phyloP scores from a whole-genome alignment of 2,888 invertebrate genomes.

The Xestia c-nigrum region DNA sequence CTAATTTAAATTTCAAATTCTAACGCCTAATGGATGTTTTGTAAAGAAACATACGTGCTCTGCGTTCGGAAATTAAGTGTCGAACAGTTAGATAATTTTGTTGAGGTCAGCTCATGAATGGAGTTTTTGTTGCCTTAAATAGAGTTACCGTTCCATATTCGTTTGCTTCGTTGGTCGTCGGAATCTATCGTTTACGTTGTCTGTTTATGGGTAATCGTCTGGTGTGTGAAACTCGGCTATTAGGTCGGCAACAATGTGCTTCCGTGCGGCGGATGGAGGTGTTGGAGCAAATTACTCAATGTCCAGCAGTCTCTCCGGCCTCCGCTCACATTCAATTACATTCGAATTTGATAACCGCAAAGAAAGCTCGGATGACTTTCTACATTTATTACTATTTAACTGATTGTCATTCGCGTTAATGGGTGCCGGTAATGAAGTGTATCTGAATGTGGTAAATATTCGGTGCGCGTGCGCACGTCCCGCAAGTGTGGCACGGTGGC shows the following conservation, averaged over 20 bases:
- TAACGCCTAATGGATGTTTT: constrained; percentile 73
- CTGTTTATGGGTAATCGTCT: constrained; percentile 76
- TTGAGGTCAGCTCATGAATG: constrained; percentile 78
- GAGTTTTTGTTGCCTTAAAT: constrained; percentile 76
- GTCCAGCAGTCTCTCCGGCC: constrained; percentile 38
- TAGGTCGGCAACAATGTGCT: constrained; percentile 72
- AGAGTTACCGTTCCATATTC: constrained; percentile 79
- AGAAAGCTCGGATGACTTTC: constrained; percentile 59
- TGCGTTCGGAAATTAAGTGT: constrained; percentile 77
- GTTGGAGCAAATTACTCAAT: constrained; percentile 64
- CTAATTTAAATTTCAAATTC: constrained; percentile 74
- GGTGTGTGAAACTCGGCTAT: constrained; percentile 76
- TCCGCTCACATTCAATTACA: constrained; percentile 51
- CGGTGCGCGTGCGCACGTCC: constrained; percentile 56
- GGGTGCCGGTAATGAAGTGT: constrained; percentile 49
- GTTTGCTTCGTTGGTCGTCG: constrained; percentile 56
- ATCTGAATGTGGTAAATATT: constrained; percentile 59
- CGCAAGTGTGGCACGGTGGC: constrained; percentile 70
- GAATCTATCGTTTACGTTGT: constrained; percentile 68
- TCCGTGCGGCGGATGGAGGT: constrained; percentile 63
- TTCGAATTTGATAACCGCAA: constrained; percentile 56
- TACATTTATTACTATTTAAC: constrained; percentile 55
- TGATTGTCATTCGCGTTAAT: constrained; percentile 67
- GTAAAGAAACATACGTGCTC: constrained; percentile 75
- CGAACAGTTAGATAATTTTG: constrained; percentile 84